These are phyloP conservation scores for Prionailurus bengalensis DNA, from an alignment of 2,113 vertebrate species.

Conservation along the genomic window DNA sequence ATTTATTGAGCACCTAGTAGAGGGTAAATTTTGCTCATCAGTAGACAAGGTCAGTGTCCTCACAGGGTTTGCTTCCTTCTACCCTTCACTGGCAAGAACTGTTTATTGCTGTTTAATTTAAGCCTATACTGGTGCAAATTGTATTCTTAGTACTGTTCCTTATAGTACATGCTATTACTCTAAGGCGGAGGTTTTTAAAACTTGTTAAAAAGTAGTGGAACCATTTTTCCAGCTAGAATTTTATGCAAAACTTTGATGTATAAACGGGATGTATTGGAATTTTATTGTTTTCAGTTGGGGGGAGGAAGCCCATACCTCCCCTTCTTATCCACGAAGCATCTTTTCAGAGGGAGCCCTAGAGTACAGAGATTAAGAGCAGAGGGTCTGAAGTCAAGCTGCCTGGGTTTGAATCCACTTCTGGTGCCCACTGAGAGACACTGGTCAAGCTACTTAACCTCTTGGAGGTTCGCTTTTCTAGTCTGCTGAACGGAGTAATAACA, in stretches of 20 bases:
- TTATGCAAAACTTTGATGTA: background rate
- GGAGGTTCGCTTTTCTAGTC: background rate
- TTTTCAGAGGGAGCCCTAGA: background rate
- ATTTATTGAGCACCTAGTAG: background rate
- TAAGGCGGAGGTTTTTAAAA: background rate
- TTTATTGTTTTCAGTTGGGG: background rate
- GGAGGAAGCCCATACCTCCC: background rate
- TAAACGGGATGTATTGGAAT: background rate
- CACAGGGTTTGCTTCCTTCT: too few species aligned
- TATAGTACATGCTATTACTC: background rate
- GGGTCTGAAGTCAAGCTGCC: background rate
- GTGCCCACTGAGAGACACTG: background rate
- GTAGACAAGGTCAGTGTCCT: accelerated
- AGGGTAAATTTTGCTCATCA: background rate
- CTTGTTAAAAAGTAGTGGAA: background rate
- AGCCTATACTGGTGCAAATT: background rate
- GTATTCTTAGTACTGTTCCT: background rate
- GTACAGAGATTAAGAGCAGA: background rate
- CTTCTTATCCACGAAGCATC: background rate
- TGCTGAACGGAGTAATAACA: background rate
- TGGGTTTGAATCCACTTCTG: background rate
- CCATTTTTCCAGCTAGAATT: conserved; percentile 6
- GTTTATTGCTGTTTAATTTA: background rate
- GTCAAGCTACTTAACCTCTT: background rate
- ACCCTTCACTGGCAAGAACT: background rate